phyloP scores from a whole-genome alignment of 2,888 invertebrate species.

The Neocrepidodera transversa region DNA sequence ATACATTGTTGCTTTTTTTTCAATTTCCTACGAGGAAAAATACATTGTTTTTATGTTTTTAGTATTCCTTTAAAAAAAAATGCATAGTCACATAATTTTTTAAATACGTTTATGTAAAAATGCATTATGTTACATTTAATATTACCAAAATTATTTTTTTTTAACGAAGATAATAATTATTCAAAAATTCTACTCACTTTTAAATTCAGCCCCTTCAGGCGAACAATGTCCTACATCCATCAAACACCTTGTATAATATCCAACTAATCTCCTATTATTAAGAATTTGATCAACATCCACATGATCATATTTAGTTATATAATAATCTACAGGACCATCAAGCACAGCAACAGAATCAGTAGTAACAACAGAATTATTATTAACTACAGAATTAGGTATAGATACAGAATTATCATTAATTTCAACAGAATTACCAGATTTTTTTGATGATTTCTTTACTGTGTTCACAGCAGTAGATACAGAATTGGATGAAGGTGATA shows the following conservation, averaged over 20 bases:
- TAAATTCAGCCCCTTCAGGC: conserved; percentile 74
- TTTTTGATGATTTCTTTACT: too few relatives aligned
- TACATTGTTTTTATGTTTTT: too few relatives aligned
- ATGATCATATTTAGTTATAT: conserved; percentile 70
- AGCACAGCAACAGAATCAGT: conserved; percentile 1
- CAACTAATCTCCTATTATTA: conserved; percentile 72
- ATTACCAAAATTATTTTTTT: too few relatives aligned
- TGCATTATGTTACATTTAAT: too few relatives aligned
- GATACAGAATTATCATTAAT: background rate
- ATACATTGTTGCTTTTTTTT: too few relatives aligned
- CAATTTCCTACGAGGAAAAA: too few relatives aligned
- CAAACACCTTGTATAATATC: conserved; percentile 75
- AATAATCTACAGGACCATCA: conserved; percentile 45
- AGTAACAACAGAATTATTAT: background rate
- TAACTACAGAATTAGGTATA: background rate
- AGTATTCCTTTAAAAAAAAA: too few relatives aligned
- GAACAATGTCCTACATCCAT: conserved; percentile 73
- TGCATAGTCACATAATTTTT: too few relatives aligned
- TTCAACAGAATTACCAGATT: too few relatives aligned
- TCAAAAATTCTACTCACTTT: conserved; percentile 68
- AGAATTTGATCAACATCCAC: conserved; percentile 74
- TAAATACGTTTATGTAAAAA: too few relatives aligned
- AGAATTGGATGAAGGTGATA: too few relatives aligned
- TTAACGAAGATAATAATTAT: background rate
- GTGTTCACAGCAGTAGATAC: too few relatives aligned